These are phyloP conservation scores for Portevinia maculata DNA, from an alignment of 2,888 invertebrate species.

Conservation along the genomic window DNA sequence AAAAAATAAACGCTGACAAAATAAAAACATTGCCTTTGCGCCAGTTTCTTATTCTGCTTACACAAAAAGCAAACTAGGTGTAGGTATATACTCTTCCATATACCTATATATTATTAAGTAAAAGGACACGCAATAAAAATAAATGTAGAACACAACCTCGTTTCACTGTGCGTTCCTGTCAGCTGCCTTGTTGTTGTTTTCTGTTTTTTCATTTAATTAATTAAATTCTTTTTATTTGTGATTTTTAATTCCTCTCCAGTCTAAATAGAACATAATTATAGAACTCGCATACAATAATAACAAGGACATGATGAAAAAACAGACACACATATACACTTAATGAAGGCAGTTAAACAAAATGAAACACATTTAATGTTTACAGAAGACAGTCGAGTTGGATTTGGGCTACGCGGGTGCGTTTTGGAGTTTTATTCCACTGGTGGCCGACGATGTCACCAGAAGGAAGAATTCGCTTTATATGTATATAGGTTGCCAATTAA, in stretches of 20 bases:
- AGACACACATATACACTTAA: slow-evolving; percentile 54
- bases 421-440: slow-evolving; percentile 20
- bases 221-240: slow-evolving; percentile 72
- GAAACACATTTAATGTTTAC: slow-evolving; percentile 67
- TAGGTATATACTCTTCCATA: too few relatives aligned
- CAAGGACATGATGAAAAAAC: slow-evolving; percentile 32
- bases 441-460: slow-evolving; percentile 12
- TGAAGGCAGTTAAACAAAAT: slow-evolving; percentile 69
- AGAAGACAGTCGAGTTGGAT: slow-evolving; percentile 59
- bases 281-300: slow-evolving; percentile 23
- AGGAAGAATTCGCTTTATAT: slow-evolving; percentile 45
- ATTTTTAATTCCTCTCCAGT: slow-evolving; percentile 61
- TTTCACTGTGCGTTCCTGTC: slow-evolving; percentile 20
- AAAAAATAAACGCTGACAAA: slow-evolving; percentile 25
- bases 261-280: slow-evolving; percentile 62
- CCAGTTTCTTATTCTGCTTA: slow-evolving; percentile 6
- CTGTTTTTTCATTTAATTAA: slow-evolving; percentile 65
- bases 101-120: slow-evolving; percentile 9
- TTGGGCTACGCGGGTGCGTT: slow-evolving; percentile 28
- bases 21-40: slow-evolving; percentile 5
- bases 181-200: slow-evolving; percentile 41
- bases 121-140: slow-evolving; percentile 58
- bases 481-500: slow-evolving; percentile 65
- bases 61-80: slow-evolving; percentile 18
- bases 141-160: slow-evolving; percentile 48